phyloP scores from a whole-genome alignment of 2,113 vertebrate species.

The Tympanuchus pallidicinctus region DNA sequence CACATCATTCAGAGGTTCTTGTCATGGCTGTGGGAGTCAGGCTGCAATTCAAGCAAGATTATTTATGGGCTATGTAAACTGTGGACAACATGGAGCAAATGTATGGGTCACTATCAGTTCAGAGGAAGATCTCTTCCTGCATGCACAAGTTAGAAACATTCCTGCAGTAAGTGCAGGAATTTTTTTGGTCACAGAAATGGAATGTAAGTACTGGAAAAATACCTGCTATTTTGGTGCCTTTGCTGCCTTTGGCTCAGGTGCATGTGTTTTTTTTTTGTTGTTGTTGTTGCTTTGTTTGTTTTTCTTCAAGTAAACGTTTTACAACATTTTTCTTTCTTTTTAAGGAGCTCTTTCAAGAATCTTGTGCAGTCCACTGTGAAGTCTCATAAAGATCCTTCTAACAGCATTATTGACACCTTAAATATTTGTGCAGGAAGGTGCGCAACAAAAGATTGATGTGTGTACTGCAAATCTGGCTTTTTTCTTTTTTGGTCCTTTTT shows the following conservation, averaged over 20 bases:
- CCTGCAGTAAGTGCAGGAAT: background rate
- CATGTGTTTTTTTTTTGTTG: background rate
- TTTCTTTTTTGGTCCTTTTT: background rate
- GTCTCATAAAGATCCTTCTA: background rate
- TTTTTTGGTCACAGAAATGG: background rate
- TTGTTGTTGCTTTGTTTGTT: background rate
- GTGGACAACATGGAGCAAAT: background rate
- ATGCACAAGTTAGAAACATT: background rate
- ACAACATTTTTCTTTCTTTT: background rate
- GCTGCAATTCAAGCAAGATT: background rate
- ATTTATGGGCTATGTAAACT: background rate
- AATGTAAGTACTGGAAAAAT: background rate
- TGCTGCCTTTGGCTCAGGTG: background rate
- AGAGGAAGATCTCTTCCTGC: background rate
- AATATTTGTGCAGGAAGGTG: background rate
- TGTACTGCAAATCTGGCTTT: background rate
- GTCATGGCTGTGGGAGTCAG: background rate
- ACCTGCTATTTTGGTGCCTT: background rate
- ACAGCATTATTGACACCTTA: background rate
- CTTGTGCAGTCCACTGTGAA: background rate
- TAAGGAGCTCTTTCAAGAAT: background rate
- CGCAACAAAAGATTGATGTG: background rate
- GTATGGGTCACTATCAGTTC: background rate
- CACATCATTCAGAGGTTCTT: background rate
- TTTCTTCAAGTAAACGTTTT: background rate